Conservation (phyloP, 2,797 vertebrate genomes). For the Spheniscus humboldti region DNA sequence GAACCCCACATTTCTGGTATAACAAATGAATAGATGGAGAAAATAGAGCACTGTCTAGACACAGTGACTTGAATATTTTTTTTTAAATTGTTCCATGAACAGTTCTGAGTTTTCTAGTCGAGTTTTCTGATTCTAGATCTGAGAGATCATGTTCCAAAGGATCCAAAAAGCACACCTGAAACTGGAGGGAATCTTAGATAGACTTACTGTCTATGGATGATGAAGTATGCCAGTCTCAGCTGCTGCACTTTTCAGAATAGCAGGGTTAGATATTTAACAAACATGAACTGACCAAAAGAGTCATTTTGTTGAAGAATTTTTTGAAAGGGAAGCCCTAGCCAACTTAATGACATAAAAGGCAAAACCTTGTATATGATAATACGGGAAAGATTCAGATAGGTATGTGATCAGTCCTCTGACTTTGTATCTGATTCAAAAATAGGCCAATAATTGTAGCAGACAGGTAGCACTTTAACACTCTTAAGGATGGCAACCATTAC, state of each 20-base stretch:
- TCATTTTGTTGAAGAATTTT: background rate
- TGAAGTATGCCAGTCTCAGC: background rate
- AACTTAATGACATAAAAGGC: background rate
- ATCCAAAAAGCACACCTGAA: background rate
- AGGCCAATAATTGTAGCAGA: background rate
- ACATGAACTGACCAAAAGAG: background rate
- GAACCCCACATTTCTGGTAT: background rate
- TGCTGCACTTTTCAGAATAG: background rate
- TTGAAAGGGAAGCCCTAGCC: background rate
- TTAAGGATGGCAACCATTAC: background rate
- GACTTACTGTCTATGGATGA: background rate
- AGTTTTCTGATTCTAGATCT: background rate
- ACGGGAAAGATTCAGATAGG: background rate
- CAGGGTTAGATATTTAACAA: background rate
- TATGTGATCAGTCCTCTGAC: background rate
- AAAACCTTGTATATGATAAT: background rate
- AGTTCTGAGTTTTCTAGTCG: background rate
- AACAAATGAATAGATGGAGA: background rate
- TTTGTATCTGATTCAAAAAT: background rate
- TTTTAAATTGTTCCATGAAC: background rate
- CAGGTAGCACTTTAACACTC: background rate
- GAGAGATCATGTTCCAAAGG: background rate
- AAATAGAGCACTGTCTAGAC: background rate
- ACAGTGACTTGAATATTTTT: background rate
- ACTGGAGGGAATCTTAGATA: background rate